Conservation (phyloP, 2,113 vertebrate species). For the Coptodon rendalli region DNA sequence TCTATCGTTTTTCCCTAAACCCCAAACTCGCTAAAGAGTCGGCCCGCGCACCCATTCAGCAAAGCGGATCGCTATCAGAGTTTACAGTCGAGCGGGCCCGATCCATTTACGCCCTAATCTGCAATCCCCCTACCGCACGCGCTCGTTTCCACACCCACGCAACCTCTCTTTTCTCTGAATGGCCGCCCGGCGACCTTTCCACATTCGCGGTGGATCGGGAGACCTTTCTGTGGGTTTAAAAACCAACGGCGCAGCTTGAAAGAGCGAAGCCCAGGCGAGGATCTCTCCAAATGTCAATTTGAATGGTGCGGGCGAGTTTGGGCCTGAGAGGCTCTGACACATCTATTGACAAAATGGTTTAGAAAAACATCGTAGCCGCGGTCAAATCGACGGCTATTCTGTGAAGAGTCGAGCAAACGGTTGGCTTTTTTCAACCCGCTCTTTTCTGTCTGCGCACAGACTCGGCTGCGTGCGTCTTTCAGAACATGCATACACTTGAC, state of each 20-base stretch:
- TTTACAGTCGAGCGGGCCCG: conserved; percentile 43
- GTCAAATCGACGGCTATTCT: conserved; percentile 38
- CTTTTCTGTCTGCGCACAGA: background rate
- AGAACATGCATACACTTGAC: background rate
- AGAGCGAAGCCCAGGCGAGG: conserved; percentile 43
- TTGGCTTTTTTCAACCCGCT: background rate
- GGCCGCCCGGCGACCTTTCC: conserved; percentile 50
- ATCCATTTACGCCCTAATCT: conserved; percentile 64
- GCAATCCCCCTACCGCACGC: background rate
- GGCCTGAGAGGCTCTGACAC: conserved; percentile 53
- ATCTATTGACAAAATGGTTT: conserved; percentile 44
- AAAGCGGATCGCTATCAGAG: conserved; percentile 30
- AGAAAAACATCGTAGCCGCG: conserved; percentile 42
- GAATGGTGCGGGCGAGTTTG: conserved; percentile 49
- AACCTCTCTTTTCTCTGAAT: conserved; percentile 13
- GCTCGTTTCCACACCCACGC: background rate
- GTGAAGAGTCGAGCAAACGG: background rate
- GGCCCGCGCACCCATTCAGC: background rate
- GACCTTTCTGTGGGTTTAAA: conserved; percentile 44
- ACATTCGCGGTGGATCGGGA: conserved; percentile 34
- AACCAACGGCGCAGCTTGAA: conserved; percentile 28
- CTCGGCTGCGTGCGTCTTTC: background rate
- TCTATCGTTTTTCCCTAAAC: background rate
- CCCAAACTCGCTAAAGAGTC: conserved; percentile 28
- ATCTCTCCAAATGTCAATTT: conserved; percentile 71